These are phyloP conservation scores for Gopherus flavomarginatus DNA, from an alignment of 2,113 vertebrate genomes.

Conservation along the genomic window DNA sequence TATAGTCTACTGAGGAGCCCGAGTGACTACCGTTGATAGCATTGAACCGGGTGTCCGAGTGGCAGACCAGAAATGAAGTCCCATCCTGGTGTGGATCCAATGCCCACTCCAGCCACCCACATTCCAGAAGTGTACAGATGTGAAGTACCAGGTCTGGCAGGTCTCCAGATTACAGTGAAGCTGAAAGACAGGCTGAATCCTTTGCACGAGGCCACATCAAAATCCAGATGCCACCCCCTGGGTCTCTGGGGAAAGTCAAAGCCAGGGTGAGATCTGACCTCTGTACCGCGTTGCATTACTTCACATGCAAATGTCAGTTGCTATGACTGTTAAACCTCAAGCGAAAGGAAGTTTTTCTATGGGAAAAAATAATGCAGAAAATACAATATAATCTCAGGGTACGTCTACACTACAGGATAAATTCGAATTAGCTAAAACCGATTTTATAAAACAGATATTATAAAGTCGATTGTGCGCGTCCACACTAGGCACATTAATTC, in stretches of 20 bases:
- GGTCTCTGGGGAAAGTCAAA: background rate
- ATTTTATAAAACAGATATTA: too few species aligned
- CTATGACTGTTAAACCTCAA: background rate
- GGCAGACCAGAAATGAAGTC: accelerated
- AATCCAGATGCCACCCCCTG: background rate
- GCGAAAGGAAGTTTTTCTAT: too few species aligned
- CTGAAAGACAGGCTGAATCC: background rate
- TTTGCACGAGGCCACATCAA: background rate
- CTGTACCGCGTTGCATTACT: background rate
- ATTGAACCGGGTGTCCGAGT: accelerated
- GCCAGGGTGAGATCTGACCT: accelerated
- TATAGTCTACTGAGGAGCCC: background rate
- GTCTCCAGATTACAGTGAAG: background rate
- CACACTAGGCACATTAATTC: too few species aligned
- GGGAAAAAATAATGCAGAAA: background rate
- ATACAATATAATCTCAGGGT: background rate
- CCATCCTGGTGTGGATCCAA: background rate
- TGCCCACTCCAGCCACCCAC: background rate
- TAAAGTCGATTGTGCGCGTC: too few species aligned
- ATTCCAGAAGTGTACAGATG: background rate
- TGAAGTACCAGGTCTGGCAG: background rate
- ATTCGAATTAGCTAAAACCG: too few species aligned
- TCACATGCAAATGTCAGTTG: background rate
- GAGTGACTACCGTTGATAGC: background rate
- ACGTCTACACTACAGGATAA: too few species aligned